A percentile compares a stretch with the other conserved stretches of the same genome.
These are phyloP conservation scores for Conistra vaccinii DNA, from an alignment of 2,888 invertebrate genomes.

Conservation along the genomic window DNA sequence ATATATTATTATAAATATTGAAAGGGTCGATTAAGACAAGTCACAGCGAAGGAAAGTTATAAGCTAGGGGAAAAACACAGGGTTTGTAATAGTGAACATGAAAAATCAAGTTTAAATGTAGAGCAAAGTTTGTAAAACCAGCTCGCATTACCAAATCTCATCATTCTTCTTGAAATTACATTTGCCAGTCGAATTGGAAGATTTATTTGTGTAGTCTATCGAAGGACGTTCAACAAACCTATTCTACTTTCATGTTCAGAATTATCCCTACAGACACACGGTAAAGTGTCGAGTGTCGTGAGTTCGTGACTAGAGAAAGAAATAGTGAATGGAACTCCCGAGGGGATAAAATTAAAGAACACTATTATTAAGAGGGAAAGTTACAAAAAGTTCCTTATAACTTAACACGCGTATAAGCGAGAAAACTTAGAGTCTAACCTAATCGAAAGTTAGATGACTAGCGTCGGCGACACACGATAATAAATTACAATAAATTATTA, in stretches of 20 bases:
- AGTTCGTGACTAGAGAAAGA: slow-evolving; percentile 87
- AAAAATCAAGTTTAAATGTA: slow-evolving; percentile 42
- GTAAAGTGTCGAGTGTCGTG: slow-evolving; percentile 78
- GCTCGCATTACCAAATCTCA: slow-evolving; percentile 35
- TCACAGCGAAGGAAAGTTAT: slow-evolving; percentile 62
- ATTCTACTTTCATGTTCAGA: slow-evolving; percentile 67
- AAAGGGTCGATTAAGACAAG: slow-evolving; percentile 64
- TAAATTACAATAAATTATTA: slow-evolving; percentile 81
- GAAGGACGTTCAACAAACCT: slow-evolving; percentile 47
- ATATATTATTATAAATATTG: slow-evolving; percentile 71
- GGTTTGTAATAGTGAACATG: slow-evolving; percentile 57
- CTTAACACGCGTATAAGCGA: slow-evolving; percentile 73
- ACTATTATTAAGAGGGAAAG: slow-evolving; percentile 76
- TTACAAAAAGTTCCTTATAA: slow-evolving; percentile 71
- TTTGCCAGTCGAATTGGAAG: slow-evolving; percentile 55
- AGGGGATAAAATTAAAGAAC: slow-evolving; percentile 79
- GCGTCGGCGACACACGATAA: slow-evolving; percentile 80
- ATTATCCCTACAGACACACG: slow-evolving; percentile 73
- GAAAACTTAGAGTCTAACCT: slow-evolving; percentile 81
- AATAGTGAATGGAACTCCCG: slow-evolving; percentile 73
- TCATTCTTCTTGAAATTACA: slow-evolving; percentile 56
- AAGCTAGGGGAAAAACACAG: slow-evolving; percentile 55
- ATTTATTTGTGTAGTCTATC: slow-evolving; percentile 40
- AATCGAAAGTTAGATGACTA: slow-evolving; percentile 87
- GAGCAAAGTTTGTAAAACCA: slow-evolving; percentile 24